Evolutionary conservation across 2,113 vertebrate genomes (phyloP), one percentile per base, ranked within the genome.

Genomic region (Coptodon bakossiorum): DNA sequence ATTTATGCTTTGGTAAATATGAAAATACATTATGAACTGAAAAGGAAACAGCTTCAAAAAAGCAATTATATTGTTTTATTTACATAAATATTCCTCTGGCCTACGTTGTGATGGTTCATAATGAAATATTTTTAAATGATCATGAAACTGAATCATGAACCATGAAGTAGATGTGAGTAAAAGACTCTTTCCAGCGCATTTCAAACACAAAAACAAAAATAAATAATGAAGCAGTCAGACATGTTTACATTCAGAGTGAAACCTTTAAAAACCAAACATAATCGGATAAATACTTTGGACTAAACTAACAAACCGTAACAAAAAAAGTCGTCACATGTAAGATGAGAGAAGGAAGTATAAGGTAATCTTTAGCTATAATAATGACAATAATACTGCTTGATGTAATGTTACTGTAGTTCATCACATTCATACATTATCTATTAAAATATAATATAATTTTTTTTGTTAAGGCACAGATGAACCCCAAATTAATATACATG

Each of bases 21-120:
- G 90, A 92, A 91, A 94, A 92, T 93, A 93, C 92, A 92, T 81
- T 91, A 91, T 22, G 38, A 48, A 85, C 87, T 76, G 27, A 90
- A 90, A 83, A 83, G 71, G 56, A 86, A 89, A 83, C 76, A 52
- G 89, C 68, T 90, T 85, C 12, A 91, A 86, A 90, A 86, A 84
- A 85, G 53, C 27, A 84, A 57, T 66, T 57, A 80, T 88, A 88
- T 85, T 81, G 50, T 90, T 90, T 34, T 94, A 96, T 95, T 90
- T 95, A 96, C 95, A 96, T 43, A 84, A 88, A 92, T 80, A 85
- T 59, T 86, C 29, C 57, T 88, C 71, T 89, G 90, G 86, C 83
- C 71, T 83, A 17, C 61, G 13, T 22, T 91, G 59, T 43, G 29
- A 71, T 83, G 54, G 73, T 82, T 88, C 76, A 80, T 48, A 63